Evolutionary conservation across 2,888 invertebrate species (phyloP), one percentile per base, ranked within the genome.

Genomic region (Noctua janthe): DNA sequence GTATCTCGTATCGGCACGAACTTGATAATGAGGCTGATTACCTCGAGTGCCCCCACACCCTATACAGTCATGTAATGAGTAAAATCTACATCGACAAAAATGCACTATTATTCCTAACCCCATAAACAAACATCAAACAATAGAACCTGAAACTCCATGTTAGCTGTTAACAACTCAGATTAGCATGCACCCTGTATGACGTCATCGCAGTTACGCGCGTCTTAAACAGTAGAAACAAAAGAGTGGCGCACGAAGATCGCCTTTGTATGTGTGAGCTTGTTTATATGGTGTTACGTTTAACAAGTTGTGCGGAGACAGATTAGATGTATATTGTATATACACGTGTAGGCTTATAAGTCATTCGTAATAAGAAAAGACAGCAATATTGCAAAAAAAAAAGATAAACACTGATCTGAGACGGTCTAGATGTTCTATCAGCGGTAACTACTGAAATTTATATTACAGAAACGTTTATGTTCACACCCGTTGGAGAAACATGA

Each of bases 191-290:
- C 59, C 64, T 84, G 66, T 70, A 71, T 84, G 67, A 83, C 78
- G 84, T 74, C 87, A 71, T 51, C 43, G 70, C 69, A 87, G 83
- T 78, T 83, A 74, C 49, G n/a, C 39, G 39, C 72, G 66, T 71
- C 70, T 80, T 85, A 73, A 87, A 87, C 62, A 62, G 70, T 17
- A 17, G 20, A 51, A 84, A 85, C 85, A 84, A 84, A 85, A 87
- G 72, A 84, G 39, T 39, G 23, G 17, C 43, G 47, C 47, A 74
- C 80, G 54, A 72, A 56, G 47, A 74, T 72, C 29, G 51, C 39
- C 54, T 70, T 75, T 84, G 87, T 84, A 66, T 15, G 47, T 49
- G 70, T 71, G 23, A 74, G 67, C 71, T 43, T 84, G 73, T 71
- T 78, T 73, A 75, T 75, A 13, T 43, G 43, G 23, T 43, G 59